phyloP scores from a whole-genome alignment of 2,113 vertebrate species.

The Sminthopsis crassicaudata region DNA sequence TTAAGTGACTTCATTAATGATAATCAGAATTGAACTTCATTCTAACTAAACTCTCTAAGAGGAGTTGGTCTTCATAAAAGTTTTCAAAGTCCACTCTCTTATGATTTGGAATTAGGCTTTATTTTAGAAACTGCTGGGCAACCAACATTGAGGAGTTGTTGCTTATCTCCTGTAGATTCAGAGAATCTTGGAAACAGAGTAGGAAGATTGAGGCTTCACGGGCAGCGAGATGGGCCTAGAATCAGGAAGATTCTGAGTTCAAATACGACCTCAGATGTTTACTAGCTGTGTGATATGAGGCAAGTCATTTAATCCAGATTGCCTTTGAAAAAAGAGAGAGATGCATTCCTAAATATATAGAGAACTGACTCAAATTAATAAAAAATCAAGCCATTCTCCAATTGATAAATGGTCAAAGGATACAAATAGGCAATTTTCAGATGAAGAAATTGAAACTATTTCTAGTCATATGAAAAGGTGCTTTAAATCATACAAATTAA shows the following conservation, averaged over 20 bases:
- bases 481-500: too few relatives aligned
- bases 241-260: background rate
- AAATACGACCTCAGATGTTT: background rate
- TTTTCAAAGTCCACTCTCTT: slow-evolving; percentile 13
- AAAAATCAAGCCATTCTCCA: too few relatives aligned
- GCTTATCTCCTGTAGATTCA: background rate
- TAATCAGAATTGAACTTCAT: background rate
- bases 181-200: background rate
- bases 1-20: background rate
- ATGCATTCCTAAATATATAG: too few relatives aligned
- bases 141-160: background rate
- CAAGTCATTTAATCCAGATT: background rate
- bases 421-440: too few relatives aligned
- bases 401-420: too few relatives aligned
- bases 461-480: too few relatives aligned
- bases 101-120: background rate
- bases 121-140: slow-evolving; percentile 29
- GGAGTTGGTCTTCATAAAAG: background rate
- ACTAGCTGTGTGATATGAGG: background rate
- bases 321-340: too few relatives aligned
- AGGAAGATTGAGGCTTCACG: background rate
- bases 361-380: too few relatives aligned
- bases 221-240: background rate
- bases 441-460: too few relatives aligned
- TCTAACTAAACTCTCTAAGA: background rate